phyloP scores from a whole-genome alignment of 1,140 invertebrate genomes.

The Drosophila seguyi region DNA sequence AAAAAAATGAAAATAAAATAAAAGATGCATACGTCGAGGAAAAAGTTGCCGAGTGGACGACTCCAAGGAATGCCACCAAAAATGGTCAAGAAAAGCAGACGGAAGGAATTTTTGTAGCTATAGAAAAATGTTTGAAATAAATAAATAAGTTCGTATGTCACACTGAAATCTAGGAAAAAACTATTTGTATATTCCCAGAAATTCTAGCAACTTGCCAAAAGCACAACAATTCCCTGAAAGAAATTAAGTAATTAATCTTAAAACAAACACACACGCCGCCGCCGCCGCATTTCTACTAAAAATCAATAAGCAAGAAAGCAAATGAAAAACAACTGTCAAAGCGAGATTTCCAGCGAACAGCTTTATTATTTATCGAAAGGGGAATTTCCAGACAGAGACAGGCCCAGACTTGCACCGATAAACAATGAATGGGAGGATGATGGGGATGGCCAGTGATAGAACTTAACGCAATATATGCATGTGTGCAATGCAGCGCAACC shows the following conservation, averaged over 20 bases:
- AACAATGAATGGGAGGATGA: slow-evolving; percentile 30
- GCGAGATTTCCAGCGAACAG: slow-evolving; percentile 23
- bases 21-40: slow-evolving; percentile 6
- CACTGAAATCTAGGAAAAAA: background rate
- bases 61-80: slow-evolving; percentile 30
- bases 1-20: background rate
- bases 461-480: background rate
- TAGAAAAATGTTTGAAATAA: background rate
- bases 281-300: background rate
- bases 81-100: slow-evolving; percentile 7
- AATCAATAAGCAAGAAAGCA: slow-evolving; percentile 11
- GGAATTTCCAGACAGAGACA: slow-evolving; percentile 25
- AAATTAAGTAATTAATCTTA: slow-evolving; percentile 2
- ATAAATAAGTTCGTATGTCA: background rate
- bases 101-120: background rate
- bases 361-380: slow-evolving; percentile 23
- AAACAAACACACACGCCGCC: background rate
- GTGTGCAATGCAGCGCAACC: slow-evolving; percentile 15
- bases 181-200: background rate
- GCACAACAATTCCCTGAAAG: background rate
- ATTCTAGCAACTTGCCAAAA: slow-evolving; percentile 1
- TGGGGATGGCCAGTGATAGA: slow-evolving; percentile 3
- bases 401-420: slow-evolving; percentile 1
- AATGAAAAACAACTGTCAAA: slow-evolving; percentile 29
- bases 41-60: slow-evolving; percentile 1